Conservation (phyloP, 2,113 vertebrate genomes). For the Neomonachus schauinslandi region DNA sequence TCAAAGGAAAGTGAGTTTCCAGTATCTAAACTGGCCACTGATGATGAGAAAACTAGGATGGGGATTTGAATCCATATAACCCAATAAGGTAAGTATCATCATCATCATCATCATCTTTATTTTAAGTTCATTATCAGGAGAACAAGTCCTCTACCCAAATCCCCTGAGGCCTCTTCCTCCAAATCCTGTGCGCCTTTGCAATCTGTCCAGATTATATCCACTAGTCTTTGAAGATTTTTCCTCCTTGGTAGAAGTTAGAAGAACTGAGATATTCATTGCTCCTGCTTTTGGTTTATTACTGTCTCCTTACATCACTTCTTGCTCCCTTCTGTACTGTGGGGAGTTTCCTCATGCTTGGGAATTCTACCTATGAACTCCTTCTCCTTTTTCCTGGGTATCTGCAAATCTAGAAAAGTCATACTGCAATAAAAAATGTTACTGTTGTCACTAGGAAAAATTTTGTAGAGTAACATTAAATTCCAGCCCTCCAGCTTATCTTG, state of each 20-base stretch:
- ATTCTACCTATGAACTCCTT: neutral
- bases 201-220: neutral
- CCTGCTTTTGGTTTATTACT: neutral
- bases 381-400: neutral
- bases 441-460: neutral
- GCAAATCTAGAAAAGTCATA: neutral
- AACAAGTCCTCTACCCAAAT: neutral
- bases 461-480: neutral
- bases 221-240: neutral
- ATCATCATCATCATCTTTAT: neutral
- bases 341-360: neutral
- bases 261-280: neutral
- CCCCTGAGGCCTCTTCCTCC: neutral
- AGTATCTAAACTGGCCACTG: neutral
- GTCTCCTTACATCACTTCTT: neutral
- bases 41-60: neutral
- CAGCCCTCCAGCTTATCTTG: neutral
- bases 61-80: neutral
- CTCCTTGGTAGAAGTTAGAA: neutral
- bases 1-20: neutral
- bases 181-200: neutral
- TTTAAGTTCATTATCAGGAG: neutral
- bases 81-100: neutral
- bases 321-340: neutral
- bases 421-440: neutral